Base-by-base conservation (phyloP, 2,797 vertebrate species). In the Atherinosoma microstoma region DNA sequence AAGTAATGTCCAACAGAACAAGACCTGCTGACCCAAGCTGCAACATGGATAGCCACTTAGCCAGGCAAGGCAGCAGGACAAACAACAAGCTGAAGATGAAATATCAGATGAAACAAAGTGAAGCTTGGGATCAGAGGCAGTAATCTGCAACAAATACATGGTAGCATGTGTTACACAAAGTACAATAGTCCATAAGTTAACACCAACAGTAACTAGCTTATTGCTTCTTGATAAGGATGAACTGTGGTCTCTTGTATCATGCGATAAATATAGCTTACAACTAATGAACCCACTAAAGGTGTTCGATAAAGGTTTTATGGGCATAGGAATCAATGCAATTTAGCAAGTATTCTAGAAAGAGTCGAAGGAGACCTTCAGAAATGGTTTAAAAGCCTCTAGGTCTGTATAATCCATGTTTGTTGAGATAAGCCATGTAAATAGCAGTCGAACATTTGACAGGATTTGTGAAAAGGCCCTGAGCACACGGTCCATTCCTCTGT, bases 381-480 rank as follows among this genome's bases (percentile, higher is more conserved):
- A 91, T 54, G 70, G 87, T 79, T 80, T 88, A 90, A 91, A 90
- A 91, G 86, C 88, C 80, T 81, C 78, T 75, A 80, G 83, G 83
- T 76, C 82, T 36, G 79, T 85, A 87, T 94, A 94, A 95, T 93
- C 94, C 91, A 86, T 90, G 92, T 93, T 94, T 93, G 93, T 82
- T 34, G 80, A 94, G 94, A 95, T 94, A 94, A 94, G 91, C 92
- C 90, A 88, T 90, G 91, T 94, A 93, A 93, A 95, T 94, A 95
- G 89, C 86, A 83, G 91, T 89, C 83, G 68, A 93, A 93, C 92
- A 93, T 94, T 93, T 94, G 93, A 94, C 92, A 90, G 92, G 92
- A 94, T 94, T 94, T 94, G 87, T 71, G 79, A 86, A 90, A 91
- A 91, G 90, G 90, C 84, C 91, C 90, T 75, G 87, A 92, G 90